phyloP scores from a whole-genome alignment of 2,888 invertebrate genomes.

The Drosophila subsilvestris region DNA sequence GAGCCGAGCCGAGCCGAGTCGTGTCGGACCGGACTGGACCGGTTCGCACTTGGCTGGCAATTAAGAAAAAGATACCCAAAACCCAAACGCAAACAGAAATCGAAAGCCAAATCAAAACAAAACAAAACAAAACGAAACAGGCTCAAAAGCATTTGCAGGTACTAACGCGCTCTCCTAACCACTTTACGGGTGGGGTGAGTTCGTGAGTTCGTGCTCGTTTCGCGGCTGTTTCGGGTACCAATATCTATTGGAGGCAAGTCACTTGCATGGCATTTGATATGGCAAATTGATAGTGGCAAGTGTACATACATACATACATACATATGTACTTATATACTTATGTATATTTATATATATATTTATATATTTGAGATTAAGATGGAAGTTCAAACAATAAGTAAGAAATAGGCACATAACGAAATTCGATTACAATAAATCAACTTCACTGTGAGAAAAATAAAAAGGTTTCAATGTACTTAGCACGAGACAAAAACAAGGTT shows the following conservation, averaged over 20 bases:
- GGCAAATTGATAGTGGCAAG: constrained; percentile 28
- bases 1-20: not conserved
- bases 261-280: constrained; percentile 39
- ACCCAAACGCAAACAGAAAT: constrained; percentile 10
- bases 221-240: not conserved
- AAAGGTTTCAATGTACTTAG: too few relatives aligned
- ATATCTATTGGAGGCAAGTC: constrained; percentile 10
- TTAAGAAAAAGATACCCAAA: constrained; percentile 38
- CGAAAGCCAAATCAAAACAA: constrained; percentile 12
- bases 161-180: constrained; percentile 1
- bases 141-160: not conserved
- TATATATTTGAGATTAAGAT: too few relatives aligned
- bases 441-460: too few relatives aligned
- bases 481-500: too few relatives aligned
- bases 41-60: constrained; percentile 61
- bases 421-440: too few relatives aligned
- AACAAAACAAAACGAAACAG: constrained; percentile 1
- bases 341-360: too few relatives aligned
- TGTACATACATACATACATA: not conserved
- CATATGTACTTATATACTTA: too few relatives aligned
- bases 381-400: too few relatives aligned
- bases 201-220: too few relatives aligned
- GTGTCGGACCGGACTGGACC: constrained; percentile 56
- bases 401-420: too few relatives aligned
- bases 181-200: not conserved